Conservation (phyloP, 2,797 vertebrate species). For the Amniataba percoides region DNA sequence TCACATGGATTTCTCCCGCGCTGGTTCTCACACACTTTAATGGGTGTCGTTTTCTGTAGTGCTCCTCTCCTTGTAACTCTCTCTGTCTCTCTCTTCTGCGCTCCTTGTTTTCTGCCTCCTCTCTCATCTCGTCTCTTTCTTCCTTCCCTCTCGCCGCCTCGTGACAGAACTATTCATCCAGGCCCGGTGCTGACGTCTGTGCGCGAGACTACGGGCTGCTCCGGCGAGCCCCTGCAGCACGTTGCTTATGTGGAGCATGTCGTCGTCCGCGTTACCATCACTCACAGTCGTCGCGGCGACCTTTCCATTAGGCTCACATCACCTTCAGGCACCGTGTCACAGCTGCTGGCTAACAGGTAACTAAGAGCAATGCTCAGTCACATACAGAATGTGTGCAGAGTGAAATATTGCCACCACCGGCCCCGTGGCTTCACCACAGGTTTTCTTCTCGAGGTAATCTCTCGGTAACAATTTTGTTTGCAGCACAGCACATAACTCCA, state of each 20-base stretch:
- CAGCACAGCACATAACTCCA: conserved; percentile 11
- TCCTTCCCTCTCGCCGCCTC: conserved; percentile 14
- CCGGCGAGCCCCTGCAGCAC: conserved; percentile 84
- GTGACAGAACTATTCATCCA: conserved; percentile 89
- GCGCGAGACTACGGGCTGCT: conserved; percentile 90
- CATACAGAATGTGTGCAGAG: background rate
- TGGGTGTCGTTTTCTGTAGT: conserved; percentile 38
- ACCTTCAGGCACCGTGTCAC: conserved; percentile 93
- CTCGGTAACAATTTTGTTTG: conserved; percentile 24
- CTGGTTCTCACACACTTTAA: conserved; percentile 47
- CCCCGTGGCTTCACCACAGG: background rate
- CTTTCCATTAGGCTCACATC: conserved; percentile 94
- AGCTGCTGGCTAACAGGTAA: conserved; percentile 93
- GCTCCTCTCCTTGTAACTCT: conserved; percentile 35
- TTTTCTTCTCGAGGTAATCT: background rate
- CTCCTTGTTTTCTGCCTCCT: conserved; percentile 35
- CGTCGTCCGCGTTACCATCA: conserved; percentile 89
- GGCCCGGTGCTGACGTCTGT: conserved; percentile 88
- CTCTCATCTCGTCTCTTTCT: conserved; percentile 47
- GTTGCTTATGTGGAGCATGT: conserved; percentile 94
- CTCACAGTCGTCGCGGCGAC: conserved; percentile 91
- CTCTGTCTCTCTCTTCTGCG: background rate
- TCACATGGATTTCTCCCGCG: conserved; percentile 51
- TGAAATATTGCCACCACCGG: background rate
- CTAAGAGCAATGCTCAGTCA: conserved; percentile 14